These are phyloP conservation scores for Acanthurus leucopareius DNA, from an alignment of 2,797 vertebrate genomes.

Conservation along the genomic window DNA sequence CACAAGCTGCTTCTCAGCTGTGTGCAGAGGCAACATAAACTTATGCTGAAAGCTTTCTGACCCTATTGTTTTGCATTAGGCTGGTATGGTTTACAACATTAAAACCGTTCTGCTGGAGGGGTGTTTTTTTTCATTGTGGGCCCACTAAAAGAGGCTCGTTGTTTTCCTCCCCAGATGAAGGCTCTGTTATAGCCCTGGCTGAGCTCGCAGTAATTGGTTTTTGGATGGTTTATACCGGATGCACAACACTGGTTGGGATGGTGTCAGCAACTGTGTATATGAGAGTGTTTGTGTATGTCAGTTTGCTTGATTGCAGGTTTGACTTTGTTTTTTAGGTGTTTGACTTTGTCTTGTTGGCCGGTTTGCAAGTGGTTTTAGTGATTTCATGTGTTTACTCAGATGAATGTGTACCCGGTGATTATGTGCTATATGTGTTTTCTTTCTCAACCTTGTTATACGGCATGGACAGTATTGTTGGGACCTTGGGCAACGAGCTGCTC, in stretches of 20 bases:
- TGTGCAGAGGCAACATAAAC: conserved; percentile 62
- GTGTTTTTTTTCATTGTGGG: conserved; percentile 47
- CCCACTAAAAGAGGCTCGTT: conserved; percentile 61
- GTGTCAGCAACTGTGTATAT: conserved; percentile 36
- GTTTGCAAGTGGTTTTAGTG: conserved; percentile 63
- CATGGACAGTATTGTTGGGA: conserved; percentile 46
- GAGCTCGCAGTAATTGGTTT: conserved; percentile 68
- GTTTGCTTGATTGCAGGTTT: conserved; percentile 72
- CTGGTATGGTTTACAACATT: conserved; percentile 69
- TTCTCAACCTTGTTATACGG: conserved; percentile 43
- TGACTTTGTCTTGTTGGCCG: conserved; percentile 66
- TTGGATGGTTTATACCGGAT: conserved; percentile 63
- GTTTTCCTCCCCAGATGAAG: conserved; percentile 64
- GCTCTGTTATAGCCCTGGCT: conserved; percentile 49
- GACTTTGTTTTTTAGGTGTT: conserved; percentile 75
- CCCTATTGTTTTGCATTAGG: conserved; percentile 68
- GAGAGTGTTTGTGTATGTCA: conserved; percentile 57
- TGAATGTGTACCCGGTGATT: conserved; percentile 65
- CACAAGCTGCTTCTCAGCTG: conserved; percentile 61
- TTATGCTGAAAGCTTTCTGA: conserved; percentile 55
- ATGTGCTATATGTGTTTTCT: conserved; percentile 61
- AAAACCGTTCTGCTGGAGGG: conserved; percentile 65
- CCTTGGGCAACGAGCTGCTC: conserved; percentile 60
- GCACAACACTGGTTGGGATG: conserved; percentile 47
- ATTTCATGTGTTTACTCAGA: conserved; percentile 74